Conservation (phyloP, 2,113 vertebrate genomes). For the Athene noctua region DNA sequence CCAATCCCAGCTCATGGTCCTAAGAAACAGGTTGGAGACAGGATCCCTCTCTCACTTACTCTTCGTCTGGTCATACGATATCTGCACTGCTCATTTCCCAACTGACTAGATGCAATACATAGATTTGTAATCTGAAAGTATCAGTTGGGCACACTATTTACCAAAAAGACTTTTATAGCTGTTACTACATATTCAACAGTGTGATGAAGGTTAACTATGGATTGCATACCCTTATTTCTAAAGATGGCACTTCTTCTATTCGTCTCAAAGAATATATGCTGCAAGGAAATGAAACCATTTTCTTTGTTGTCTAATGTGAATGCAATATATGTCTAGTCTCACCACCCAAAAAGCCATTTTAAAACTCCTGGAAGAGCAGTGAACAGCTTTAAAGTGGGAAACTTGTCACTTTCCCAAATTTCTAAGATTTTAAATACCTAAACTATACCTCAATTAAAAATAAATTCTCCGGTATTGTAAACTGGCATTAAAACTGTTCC, state of each 20-base stretch:
- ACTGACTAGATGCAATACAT: accelerated
- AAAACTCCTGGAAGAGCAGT: conserved; percentile 32
- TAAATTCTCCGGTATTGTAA: conserved; percentile 58
- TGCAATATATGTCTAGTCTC: background rate
- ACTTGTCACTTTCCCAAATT: conserved; percentile 44
- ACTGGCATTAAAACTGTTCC: conserved; percentile 27
- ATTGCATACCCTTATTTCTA: background rate
- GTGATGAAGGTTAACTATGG: background rate
- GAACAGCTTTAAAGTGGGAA: conserved; percentile 44
- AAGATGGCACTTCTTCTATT: background rate
- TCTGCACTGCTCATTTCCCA: background rate
- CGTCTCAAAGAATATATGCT: background rate
- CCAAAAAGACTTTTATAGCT: background rate
- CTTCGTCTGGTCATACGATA: background rate
- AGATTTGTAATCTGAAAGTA: background rate
- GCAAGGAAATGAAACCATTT: background rate
- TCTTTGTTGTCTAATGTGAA: background rate
- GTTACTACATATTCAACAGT: background rate
- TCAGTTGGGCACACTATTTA: background rate
- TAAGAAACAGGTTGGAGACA: background rate
- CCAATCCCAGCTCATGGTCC: background rate
- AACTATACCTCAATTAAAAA: conserved; percentile 62
- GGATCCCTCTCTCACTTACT: background rate
- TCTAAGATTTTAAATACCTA: conserved; percentile 57
- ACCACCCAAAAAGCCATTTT: conserved; percentile 3